These are phyloP conservation scores for Muricea muricata DNA, from an alignment of 92 coral and sea anemone genomes.

Conservation along the genomic window DNA sequence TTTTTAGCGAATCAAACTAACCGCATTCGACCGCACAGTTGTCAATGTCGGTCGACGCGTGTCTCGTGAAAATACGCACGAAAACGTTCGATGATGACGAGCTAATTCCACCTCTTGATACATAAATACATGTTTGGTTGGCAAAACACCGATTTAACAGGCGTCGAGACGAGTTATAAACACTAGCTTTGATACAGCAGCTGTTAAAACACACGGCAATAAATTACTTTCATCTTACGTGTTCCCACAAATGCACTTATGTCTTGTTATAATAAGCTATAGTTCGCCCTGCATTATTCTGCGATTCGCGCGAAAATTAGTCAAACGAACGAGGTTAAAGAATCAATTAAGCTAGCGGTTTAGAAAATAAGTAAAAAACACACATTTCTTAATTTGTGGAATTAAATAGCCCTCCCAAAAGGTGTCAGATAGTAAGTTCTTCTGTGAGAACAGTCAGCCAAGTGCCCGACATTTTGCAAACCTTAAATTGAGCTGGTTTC, in stretches of 20 bases:
- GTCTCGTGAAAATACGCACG: background rate
- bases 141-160: slow-evolving; percentile 1
- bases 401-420: background rate
- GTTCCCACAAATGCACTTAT: background rate
- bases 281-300: background rate
- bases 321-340: background rate
- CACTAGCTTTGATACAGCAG: background rate
- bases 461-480: too few relatives aligned
- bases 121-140: background rate
- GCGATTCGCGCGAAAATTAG: background rate
- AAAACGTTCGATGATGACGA: background rate
- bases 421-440: too few relatives aligned
- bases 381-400: background rate
- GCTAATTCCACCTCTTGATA: background rate
- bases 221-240: background rate
- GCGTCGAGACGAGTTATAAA: background rate
- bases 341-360: background rate
- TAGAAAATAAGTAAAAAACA: background rate
- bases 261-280: background rate
- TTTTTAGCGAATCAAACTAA: slow-evolving; percentile 31
- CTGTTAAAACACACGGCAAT: background rate
- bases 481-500: too few relatives aligned
- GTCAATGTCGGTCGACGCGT: background rate
- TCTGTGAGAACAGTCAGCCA: too few relatives aligned
- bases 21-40: slow-evolving; percentile 20